Base-by-base conservation (phyloP, 1,140 invertebrate genomes). In the Ceratitis capitata region DNA sequence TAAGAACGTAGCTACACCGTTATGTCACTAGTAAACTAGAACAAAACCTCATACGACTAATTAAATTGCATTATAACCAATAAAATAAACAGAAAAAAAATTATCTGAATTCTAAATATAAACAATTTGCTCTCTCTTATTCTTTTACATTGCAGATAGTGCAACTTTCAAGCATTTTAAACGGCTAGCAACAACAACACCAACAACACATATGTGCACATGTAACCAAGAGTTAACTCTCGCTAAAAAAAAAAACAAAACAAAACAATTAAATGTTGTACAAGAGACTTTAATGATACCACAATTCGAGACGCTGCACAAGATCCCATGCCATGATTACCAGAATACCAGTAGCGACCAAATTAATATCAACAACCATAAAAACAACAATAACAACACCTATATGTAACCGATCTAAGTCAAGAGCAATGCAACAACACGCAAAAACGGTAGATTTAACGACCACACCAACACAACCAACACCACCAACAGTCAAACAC, bases 331-430 rank as follows among this genome's bases (percentile, higher is more conserved):
- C 49, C 47, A 83, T 83, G 53, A 83, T 51, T 39, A 58, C 82
- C 19, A 83, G 53, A 83, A 83, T 58, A 83, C 9, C 39, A 45
- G 39, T 23, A 35, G 9, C 35, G n/a, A 14, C 69, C 42, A 64
- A 14, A 39, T 4, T 64, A 64, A 39, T 9, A 0, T 26, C 14
- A 83, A 35, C 16, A 82, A 82, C 23, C 39, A 42, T 9, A 0
- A 47, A 7, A 83, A 35, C 16, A 82, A 82, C 23, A 82, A 42
- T 39, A 82, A 42, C n/a, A 32, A 83, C 82, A 53, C 53, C 49
- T 53, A 83, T 29, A 83, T 53, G 29, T 51, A 83, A 83, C 47
- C 16, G 42, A 83, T 58, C 82, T 51, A 83, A 51, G 53, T 58
- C 82, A 83, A 51, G 35, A 83, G 82, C 53, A 53, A 49, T 45